phyloP scores from a whole-genome alignment of 2,888 invertebrate genomes.

The Drosophila barbarae region DNA sequence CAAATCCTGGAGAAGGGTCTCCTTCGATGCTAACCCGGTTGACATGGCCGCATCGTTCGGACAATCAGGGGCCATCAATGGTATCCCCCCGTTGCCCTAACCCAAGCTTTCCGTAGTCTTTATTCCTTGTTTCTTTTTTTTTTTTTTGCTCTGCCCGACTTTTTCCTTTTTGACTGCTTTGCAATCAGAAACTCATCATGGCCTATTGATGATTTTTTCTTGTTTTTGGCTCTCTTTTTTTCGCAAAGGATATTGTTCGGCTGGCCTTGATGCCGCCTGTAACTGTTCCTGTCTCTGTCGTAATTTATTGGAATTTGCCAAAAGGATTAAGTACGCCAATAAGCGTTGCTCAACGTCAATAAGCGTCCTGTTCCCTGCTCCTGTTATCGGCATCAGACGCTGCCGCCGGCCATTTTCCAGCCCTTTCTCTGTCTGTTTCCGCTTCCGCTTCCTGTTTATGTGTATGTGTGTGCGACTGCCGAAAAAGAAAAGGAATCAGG shows the following conservation, averaged over 20 bases:
- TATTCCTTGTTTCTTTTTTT: conserved; percentile 7
- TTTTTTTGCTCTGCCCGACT: conserved; percentile 1
- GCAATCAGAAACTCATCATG: conserved; percentile 75
- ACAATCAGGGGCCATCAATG: conserved; percentile 38
- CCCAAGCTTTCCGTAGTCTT: not conserved
- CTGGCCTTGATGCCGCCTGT: conserved; percentile 37
- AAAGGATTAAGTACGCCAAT: conserved; percentile 75
- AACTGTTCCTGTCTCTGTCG: conserved; percentile 37
- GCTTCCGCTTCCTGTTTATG: conserved; percentile 46
- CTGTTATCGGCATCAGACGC: conserved; percentile 25
- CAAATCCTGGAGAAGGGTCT: conserved; percentile 16
- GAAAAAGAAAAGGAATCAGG: conserved; percentile 5
- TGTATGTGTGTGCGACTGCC: not conserved
- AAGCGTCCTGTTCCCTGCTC: conserved; percentile 39
- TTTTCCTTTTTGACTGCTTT: conserved; percentile 56
- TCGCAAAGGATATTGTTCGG: conserved; percentile 26
- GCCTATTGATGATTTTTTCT: conserved; percentile 71
- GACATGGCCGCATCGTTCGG: conserved; percentile 61
- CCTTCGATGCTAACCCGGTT: conserved; percentile 42
- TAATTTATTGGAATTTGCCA: conserved; percentile 75
- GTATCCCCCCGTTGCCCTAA: not conserved
- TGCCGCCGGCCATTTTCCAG: conserved; percentile 38
- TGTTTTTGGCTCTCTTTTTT: conserved; percentile 15
- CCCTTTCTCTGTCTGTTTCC: conserved; percentile 57
- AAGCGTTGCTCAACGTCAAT: conserved; percentile 74